Evolutionary conservation across 2,113 vertebrate genomes (phyloP).

Genomic region (Scomber japonicus): DNA sequence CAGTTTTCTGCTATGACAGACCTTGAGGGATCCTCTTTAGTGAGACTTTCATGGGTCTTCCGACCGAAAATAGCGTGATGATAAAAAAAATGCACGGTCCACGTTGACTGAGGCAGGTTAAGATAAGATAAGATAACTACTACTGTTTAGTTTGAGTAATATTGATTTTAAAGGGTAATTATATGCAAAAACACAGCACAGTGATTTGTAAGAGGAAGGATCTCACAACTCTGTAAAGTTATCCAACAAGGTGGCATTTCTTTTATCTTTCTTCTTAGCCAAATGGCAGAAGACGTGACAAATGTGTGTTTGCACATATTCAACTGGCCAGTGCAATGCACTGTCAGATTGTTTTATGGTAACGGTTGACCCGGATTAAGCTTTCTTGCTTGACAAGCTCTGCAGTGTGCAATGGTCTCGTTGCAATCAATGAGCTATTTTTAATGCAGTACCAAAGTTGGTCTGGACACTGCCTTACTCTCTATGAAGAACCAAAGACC

Average conservation of each 20-base stretch:
- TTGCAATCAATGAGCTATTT: too few species aligned
- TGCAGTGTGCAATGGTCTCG: too few species aligned
- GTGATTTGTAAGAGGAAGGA: neutral
- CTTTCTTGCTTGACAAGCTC: too few species aligned
- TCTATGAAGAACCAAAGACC: neutral
- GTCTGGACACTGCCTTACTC: too few species aligned
- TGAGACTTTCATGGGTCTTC: constrained; percentile 19
- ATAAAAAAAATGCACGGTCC: constrained; percentile 1
- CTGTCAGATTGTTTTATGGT: too few species aligned
- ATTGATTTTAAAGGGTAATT: neutral
- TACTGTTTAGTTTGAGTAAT: neutral
- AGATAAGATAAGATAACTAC: constrained; percentile 7
- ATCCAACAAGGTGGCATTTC: neutral
- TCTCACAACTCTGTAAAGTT: neutral
- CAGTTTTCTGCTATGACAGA: constrained; percentile 30
- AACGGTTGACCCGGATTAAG: too few species aligned
- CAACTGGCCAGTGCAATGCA: too few species aligned
- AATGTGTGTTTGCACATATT: neutral
- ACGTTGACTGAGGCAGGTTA: neutral
- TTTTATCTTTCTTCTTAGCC: neutral
- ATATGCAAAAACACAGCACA: neutral
- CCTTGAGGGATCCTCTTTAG: constrained; percentile 38
- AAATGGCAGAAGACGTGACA: neutral
- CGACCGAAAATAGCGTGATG: constrained; percentile 5
- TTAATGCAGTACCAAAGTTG: too few species aligned